phyloP scores from a whole-genome alignment of 2,888 invertebrate genomes.

The Polyommatus iphigenia region DNA sequence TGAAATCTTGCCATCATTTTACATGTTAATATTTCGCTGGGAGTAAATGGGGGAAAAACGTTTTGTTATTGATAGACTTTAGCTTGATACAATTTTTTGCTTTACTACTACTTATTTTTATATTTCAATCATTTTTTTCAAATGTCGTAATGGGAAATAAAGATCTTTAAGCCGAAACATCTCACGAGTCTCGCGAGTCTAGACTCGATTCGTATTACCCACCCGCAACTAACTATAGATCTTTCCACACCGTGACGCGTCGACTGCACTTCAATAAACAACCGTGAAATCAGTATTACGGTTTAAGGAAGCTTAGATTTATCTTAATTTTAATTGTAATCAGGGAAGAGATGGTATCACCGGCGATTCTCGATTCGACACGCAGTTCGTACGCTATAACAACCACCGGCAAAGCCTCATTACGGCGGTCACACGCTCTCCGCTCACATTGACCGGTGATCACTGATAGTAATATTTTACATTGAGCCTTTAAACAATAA shows the following conservation, averaged over 20 bases:
- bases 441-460: not conserved
- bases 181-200: not conserved
- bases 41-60: too few relatives aligned
- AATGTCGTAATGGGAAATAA: too few relatives aligned
- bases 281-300: not conserved
- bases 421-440: not conserved
- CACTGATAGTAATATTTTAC: not conserved
- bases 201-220: not conserved
- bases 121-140: too few relatives aligned
- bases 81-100: too few relatives aligned
- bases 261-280: not conserved
- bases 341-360: conserved; percentile 8
- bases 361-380: not conserved
- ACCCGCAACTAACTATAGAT: too few relatives aligned
- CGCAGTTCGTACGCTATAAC: not conserved
- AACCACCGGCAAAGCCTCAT: not conserved
- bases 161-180: too few relatives aligned
- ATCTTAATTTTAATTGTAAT: not conserved
- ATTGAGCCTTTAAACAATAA: not conserved
- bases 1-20: too few relatives aligned
- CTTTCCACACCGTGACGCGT: not conserved
- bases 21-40: too few relatives aligned
- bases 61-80: too few relatives aligned
- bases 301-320: not conserved
- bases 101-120: too few relatives aligned